These are phyloP conservation scores for Lutraria rhynchaena DNA, from an alignment of 1,140 invertebrate species.

Conservation along the genomic window DNA sequence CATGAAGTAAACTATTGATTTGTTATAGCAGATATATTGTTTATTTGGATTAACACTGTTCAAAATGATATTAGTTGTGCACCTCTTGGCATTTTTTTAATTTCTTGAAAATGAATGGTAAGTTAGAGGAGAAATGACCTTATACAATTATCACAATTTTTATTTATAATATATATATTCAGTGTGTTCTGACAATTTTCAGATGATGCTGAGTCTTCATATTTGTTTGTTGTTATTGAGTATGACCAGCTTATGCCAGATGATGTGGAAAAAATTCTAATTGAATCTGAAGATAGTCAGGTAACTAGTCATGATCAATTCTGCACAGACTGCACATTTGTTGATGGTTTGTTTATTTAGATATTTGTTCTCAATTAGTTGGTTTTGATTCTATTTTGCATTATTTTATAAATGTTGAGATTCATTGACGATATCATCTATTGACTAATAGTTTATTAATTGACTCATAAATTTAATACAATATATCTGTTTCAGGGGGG, in stretches of 20 bases:
- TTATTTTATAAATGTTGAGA: too few species aligned
- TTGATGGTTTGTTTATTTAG: neutral
- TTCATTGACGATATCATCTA: too few species aligned
- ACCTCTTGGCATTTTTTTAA: neutral
- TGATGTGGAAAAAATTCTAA: conserved; percentile 20
- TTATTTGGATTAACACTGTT: neutral
- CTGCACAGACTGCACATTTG: neutral
- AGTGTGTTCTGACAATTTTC: too few species aligned
- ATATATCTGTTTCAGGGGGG: neutral
- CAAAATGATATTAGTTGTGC: neutral
- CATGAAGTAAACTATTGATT: neutral
- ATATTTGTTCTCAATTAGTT: neutral
- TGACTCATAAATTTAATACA: too few species aligned
- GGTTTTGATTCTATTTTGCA: too few species aligned
- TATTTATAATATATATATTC: too few species aligned
- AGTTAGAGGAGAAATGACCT: neutral
- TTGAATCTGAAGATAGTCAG: conserved; percentile 3
- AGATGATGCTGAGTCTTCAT: neutral
- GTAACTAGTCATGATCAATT: neutral
- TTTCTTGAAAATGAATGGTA: too few species aligned
- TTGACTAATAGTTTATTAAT: too few species aligned
- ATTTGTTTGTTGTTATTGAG: conserved; percentile 2
- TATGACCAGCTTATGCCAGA: conserved; percentile 36
- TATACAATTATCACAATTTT: neutral
- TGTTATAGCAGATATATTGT: neutral